Evolutionary conservation across 92 coral and sea anemone species (phyloP).

Genomic region (Epizoanthus scotinus): DNA sequence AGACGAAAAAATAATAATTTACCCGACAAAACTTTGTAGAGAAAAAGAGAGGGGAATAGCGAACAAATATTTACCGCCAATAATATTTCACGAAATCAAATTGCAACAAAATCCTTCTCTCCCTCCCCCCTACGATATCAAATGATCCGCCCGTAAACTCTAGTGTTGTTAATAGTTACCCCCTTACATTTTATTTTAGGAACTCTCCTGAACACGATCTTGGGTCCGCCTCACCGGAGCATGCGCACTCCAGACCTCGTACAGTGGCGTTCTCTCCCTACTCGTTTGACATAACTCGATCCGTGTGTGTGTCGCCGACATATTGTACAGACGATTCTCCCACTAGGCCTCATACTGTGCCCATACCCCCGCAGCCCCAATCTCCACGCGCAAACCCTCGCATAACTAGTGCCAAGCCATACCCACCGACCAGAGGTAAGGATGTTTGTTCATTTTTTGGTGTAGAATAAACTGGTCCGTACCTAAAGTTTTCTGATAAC

Average conservation of each 20-base stretch:
- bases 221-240: conserved; percentile 16
- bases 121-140: too few species aligned
- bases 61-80: too few species aligned
- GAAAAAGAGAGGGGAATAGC: too few species aligned
- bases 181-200: not conserved
- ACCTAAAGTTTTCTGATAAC: too few species aligned
- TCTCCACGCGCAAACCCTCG: conserved; percentile 93
- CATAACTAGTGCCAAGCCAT: conserved; percentile 89
- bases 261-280: not conserved
- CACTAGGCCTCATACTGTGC: conserved; percentile 84
- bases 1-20: too few species aligned
- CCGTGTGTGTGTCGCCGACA: conserved; percentile 33
- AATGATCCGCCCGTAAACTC: not conserved
- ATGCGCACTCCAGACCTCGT: conserved; percentile 12
- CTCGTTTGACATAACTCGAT: conserved; percentile 18
- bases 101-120: too few species aligned
- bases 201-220: not conserved
- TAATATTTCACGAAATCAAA: too few species aligned
- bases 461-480: not conserved
- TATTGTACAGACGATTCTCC: conserved; percentile 17
- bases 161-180: not conserved
- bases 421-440: conserved; percentile 82
- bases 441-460: not conserved
- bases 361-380: conserved; percentile 90
- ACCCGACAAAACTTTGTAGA: too few species aligned